A percentile compares a stretch with the other conserved stretches of the same genome.
phyloP scores from a whole-genome alignment of 2,888 invertebrate genomes.

The Conus canariensis region DNA sequence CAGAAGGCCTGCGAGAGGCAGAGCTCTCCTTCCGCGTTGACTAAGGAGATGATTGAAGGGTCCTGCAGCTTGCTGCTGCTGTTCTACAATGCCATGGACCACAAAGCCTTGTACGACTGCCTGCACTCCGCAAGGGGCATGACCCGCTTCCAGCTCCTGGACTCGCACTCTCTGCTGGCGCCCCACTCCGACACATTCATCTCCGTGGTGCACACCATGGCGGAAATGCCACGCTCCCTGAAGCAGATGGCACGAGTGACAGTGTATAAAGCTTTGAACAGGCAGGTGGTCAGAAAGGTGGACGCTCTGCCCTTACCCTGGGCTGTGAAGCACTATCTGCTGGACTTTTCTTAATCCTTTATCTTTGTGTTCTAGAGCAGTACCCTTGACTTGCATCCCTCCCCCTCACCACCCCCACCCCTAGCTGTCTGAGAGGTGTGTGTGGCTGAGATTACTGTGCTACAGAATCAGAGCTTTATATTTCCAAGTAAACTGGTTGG shows the following conservation, averaged over 20 bases:
- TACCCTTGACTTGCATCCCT: no score
- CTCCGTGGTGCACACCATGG: constrained; percentile 83
- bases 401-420: no score
- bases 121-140: constrained; percentile 78
- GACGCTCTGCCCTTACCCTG: constrained; percentile 86
- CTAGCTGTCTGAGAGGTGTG: no score
- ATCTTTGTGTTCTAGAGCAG: no score
- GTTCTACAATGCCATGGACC: constrained; percentile 83
- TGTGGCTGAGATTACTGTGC: no score
- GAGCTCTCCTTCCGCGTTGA: neutral
- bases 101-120: constrained; percentile 85
- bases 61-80: constrained; percentile 83
- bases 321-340: constrained; percentile 85
- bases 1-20: constrained; percentile 80
- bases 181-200: constrained; percentile 58
- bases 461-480: no score
- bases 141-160: constrained; percentile 38
- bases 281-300: constrained; percentile 84
- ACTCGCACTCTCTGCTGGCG: constrained; percentile 80
- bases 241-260: constrained; percentile 86
- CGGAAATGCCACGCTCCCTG: constrained; percentile 85
- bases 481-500: no score
- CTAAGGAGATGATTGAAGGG: neutral
- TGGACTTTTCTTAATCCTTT: constrained; percentile 3
- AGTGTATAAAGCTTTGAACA: constrained; percentile 85